Conservation (phyloP, 2,797 vertebrate species). For the Lagocephalus sceleratus region DNA sequence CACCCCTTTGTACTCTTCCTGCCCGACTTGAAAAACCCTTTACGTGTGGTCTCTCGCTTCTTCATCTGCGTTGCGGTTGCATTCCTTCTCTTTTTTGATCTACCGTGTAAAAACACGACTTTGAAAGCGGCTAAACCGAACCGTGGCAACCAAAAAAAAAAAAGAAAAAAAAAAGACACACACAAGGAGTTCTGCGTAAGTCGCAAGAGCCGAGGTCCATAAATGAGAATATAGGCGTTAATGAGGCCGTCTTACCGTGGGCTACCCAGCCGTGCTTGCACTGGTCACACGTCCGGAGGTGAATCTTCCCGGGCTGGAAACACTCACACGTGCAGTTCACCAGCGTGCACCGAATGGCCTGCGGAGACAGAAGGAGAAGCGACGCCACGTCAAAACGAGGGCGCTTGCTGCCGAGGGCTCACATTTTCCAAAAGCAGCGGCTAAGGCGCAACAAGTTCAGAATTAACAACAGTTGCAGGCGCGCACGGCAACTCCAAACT, state of each 20-base stretch:
- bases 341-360: conserved; percentile 99
- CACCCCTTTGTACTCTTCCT: conserved; percentile 62
- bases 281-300: conserved; percentile 97
- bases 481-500: conserved; percentile 3
- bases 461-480: conserved; percentile 2
- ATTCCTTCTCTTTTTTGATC: conserved; percentile 26
- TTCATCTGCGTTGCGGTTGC: conserved; percentile 28
- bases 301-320: conserved; percentile 99
- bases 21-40: conserved; percentile 50
- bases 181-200: not conserved
- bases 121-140: conserved; percentile 28
- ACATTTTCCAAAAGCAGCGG: conserved; percentile 1
- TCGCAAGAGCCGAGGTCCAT: not conserved
- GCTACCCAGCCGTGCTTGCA: conserved; percentile 99
- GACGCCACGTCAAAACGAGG: conserved; percentile 30
- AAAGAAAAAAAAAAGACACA: no score
- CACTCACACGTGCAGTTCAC: conserved; percentile 99
- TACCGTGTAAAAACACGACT: conserved; percentile 42
- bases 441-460: conserved; percentile 6
- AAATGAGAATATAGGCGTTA: not conserved
- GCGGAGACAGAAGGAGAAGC: conserved; percentile 33
- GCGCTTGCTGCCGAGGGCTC: conserved; percentile 11
- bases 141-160: no score
- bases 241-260: conserved; percentile 81
- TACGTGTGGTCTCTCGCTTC: conserved; percentile 56